Conservation (phyloP, 1,140 invertebrate genomes). For the Sarcophaga bullata region DNA sequence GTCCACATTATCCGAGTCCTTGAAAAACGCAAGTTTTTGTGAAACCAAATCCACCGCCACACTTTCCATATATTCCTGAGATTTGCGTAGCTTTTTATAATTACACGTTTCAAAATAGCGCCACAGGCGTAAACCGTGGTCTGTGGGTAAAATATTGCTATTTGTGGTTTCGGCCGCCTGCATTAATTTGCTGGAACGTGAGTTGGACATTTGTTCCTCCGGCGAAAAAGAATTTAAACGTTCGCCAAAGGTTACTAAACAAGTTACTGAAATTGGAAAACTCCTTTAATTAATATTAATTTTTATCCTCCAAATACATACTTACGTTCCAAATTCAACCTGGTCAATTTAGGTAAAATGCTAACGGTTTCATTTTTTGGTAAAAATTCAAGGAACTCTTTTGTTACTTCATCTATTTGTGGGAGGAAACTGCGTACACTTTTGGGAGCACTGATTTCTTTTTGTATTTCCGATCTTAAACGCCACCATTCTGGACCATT, state of each 20-base stretch:
- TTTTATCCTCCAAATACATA: slow-evolving; percentile 41
- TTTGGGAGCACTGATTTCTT: slow-evolving; percentile 77
- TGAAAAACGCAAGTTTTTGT: slow-evolving; percentile 69
- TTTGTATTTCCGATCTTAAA: slow-evolving; percentile 82
- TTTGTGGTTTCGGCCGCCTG: slow-evolving; percentile 78
- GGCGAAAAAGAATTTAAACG: slow-evolving; percentile 73
- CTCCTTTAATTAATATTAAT: neutral
- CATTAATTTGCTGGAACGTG: slow-evolving; percentile 76
- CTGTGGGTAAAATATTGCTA: slow-evolving; percentile 74
- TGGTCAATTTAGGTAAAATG: slow-evolving; percentile 76
- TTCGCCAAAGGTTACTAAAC: slow-evolving; percentile 75
- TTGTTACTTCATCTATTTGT: slow-evolving; percentile 72
- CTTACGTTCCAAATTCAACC: slow-evolving; percentile 83
- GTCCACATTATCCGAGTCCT: slow-evolving; percentile 49
- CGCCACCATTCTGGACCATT: slow-evolving; percentile 87
- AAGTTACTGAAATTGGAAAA: slow-evolving; percentile 74
- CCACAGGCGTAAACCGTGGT: slow-evolving; percentile 82
- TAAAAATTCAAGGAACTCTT: slow-evolving; percentile 72
- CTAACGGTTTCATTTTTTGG: slow-evolving; percentile 66
- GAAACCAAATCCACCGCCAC: slow-evolving; percentile 76
- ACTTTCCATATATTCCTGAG: slow-evolving; percentile 80
- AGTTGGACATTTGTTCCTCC: slow-evolving; percentile 69
- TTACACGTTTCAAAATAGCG: slow-evolving; percentile 76
- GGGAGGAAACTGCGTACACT: slow-evolving; percentile 75
- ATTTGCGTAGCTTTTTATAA: slow-evolving; percentile 75